phyloP scores from a whole-genome alignment of 2,888 invertebrate genomes.

The Cordilura impudica region DNA sequence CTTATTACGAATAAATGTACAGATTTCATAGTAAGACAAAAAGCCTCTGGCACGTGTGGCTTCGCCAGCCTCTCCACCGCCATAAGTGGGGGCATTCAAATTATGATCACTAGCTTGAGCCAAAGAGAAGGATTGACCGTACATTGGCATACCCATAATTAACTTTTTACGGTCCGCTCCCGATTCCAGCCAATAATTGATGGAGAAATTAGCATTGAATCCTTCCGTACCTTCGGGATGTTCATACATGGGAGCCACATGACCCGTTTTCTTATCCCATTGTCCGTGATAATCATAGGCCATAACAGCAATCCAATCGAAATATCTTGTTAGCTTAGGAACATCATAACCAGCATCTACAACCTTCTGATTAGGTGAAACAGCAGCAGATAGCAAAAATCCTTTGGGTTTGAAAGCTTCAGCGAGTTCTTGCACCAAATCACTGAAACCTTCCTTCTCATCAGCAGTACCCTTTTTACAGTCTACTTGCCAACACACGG shows the following conservation, averaged over 20 bases:
- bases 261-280: constrained; percentile 94
- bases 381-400: constrained; percentile 88
- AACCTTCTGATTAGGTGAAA: constrained; percentile 90
- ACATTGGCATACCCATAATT: constrained; percentile 92
- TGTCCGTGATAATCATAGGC: constrained; percentile 94
- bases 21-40: constrained; percentile 93
- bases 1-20: constrained; percentile 85
- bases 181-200: constrained; percentile 90
- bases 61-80: constrained; percentile 93
- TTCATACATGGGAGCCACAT: constrained; percentile 91
- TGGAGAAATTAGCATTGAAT: constrained; percentile 92
- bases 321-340: constrained; percentile 84
- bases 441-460: constrained; percentile 88
- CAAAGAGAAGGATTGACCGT: constrained; percentile 92
- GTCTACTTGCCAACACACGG: constrained; percentile 93
- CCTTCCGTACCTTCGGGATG: constrained; percentile 85
- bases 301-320: constrained; percentile 96
- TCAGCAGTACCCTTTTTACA: constrained; percentile 89
- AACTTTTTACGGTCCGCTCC: constrained; percentile 89
- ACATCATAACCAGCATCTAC: constrained; percentile 92
- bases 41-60: constrained; percentile 92
- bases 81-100: constrained; percentile 88
- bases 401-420: constrained; percentile 85
- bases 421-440: constrained; percentile 86
- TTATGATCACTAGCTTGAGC: constrained; percentile 83